phyloP scores from a whole-genome alignment of 2,888 invertebrate genomes.

The Uloborus plumipes region DNA sequence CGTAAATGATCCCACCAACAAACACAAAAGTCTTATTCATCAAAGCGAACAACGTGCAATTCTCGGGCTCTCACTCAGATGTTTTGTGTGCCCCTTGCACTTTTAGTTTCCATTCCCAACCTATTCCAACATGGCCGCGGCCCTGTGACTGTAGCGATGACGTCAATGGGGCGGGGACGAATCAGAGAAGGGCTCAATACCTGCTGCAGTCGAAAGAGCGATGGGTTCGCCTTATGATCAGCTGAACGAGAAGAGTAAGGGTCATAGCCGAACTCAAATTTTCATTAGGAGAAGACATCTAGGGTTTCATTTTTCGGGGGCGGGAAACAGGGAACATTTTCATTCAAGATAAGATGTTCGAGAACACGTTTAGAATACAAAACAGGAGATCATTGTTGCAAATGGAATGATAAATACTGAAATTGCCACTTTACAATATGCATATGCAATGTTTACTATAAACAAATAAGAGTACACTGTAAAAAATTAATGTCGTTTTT shows the following conservation, averaged over 20 bases:
- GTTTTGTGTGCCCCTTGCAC: conserved; percentile 45
- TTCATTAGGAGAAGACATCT: neutral
- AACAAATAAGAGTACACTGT: too few relatives aligned
- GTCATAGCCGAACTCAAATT: conserved; percentile 26
- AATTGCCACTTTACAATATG: too few relatives aligned
- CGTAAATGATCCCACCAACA: too few relatives aligned
- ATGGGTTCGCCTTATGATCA: conserved; percentile 24
- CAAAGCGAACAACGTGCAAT: conserved; percentile 35
- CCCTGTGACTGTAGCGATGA: conserved; percentile 55
- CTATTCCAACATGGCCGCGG: conserved; percentile 53
- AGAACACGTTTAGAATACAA: too few relatives aligned
- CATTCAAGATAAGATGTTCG: too few relatives aligned
- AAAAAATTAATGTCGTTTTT: too few relatives aligned
- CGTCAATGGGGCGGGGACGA: conserved; percentile 54
- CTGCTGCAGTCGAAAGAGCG: conserved; percentile 40
- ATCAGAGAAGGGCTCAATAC: conserved; percentile 35
- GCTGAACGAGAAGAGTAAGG: conserved; percentile 61
- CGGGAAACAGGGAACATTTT: too few relatives aligned
- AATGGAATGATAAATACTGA: too few relatives aligned
- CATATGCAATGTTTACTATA: too few relatives aligned
- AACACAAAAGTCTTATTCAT: too few relatives aligned
- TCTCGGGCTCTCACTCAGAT: conserved; percentile 19
- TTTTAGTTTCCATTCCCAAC: conserved; percentile 28
- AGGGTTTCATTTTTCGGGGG: neutral
- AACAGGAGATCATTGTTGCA: too few relatives aligned